phyloP scores from a whole-genome alignment of 2,888 invertebrate species.

The Sphecodes monilicornis region DNA sequence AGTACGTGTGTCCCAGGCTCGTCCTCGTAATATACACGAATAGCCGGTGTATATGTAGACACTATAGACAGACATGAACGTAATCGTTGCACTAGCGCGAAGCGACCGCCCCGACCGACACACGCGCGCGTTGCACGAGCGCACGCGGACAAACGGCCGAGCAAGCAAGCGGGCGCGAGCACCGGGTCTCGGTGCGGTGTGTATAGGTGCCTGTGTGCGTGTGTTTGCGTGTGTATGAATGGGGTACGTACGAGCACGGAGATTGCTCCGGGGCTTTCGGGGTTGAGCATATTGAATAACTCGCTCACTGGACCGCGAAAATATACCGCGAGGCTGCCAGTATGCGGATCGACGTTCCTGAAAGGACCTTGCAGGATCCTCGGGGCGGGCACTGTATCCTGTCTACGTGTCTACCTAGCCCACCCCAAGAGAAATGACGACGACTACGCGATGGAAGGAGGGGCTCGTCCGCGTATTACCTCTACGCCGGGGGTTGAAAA shows the following conservation, averaged over 20 bases:
- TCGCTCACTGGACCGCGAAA: slow-evolving; percentile 85
- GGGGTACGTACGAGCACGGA: slow-evolving; percentile 74
- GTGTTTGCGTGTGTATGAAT: slow-evolving; percentile 3
- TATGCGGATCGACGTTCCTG: slow-evolving; percentile 77
- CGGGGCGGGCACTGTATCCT: slow-evolving; percentile 77
- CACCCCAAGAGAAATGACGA: slow-evolving; percentile 59
- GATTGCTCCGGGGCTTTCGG: slow-evolving; percentile 83
- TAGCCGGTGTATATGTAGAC: slow-evolving; percentile 27
- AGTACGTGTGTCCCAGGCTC: slow-evolving; percentile 61
- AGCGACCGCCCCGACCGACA: background rate
- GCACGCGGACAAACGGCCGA: background rate
- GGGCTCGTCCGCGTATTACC: slow-evolving; percentile 61
- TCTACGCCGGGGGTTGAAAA: slow-evolving; percentile 59
- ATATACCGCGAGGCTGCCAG: slow-evolving; percentile 82
- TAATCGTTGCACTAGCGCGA: slow-evolving; percentile 23
- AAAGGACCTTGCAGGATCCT: slow-evolving; percentile 80
- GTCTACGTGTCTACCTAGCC: slow-evolving; percentile 74
- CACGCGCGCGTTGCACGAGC: background rate
- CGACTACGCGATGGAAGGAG: slow-evolving; percentile 47
- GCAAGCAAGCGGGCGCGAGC: background rate
- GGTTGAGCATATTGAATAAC: slow-evolving; percentile 84
- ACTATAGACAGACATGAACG: slow-evolving; percentile 21
- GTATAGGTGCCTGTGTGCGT: too few species aligned
- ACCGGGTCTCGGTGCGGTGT: background rate
- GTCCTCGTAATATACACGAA: slow-evolving; percentile 53